A percentile compares a stretch with the other conserved stretches of the same genome.
Conservation (phyloP, 2,888 invertebrate species). For the Leucophenga montana region DNA sequence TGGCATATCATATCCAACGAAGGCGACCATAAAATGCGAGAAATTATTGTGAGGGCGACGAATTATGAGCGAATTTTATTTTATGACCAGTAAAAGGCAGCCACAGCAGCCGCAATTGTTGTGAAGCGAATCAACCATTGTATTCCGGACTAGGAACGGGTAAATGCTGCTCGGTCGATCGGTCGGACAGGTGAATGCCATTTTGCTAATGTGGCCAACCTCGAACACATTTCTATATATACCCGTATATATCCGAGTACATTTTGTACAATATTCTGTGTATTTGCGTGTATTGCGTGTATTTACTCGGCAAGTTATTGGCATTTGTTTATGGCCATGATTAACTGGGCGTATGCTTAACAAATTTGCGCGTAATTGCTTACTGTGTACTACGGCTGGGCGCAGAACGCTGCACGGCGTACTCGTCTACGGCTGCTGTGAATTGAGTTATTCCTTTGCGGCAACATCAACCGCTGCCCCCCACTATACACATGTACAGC, state of each 20-base stretch:
- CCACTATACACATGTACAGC: too few relatives aligned
- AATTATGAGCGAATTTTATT: conserved; percentile 63
- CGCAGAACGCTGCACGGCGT: too few relatives aligned
- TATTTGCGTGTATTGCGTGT: neutral
- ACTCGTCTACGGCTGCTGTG: too few relatives aligned
- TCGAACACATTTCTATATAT: conserved; percentile 16
- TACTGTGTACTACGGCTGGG: too few relatives aligned
- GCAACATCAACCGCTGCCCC: too few relatives aligned
- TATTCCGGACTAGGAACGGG: too few relatives aligned
- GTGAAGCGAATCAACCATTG: too few relatives aligned
- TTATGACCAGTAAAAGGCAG: conserved; percentile 53
- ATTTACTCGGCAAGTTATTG: neutral
- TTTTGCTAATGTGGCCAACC: conserved; percentile 49
- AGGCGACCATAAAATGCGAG: conserved; percentile 52
- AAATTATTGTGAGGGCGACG: conserved; percentile 50
- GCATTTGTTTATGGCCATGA: conserved; percentile 17
- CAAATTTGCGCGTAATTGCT: neutral
- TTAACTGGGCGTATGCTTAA: conserved; percentile 5
- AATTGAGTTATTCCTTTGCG: too few relatives aligned
- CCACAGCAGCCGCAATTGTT: neutral
- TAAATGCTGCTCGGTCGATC: neutral
- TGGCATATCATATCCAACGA: conserved; percentile 11
- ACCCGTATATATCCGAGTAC: too few relatives aligned
- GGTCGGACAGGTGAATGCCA: conserved; percentile 32
- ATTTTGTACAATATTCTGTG: neutral